Base-by-base conservation (phyloP, 2,797 vertebrate species). In the Arctocebus calabarensis region DNA sequence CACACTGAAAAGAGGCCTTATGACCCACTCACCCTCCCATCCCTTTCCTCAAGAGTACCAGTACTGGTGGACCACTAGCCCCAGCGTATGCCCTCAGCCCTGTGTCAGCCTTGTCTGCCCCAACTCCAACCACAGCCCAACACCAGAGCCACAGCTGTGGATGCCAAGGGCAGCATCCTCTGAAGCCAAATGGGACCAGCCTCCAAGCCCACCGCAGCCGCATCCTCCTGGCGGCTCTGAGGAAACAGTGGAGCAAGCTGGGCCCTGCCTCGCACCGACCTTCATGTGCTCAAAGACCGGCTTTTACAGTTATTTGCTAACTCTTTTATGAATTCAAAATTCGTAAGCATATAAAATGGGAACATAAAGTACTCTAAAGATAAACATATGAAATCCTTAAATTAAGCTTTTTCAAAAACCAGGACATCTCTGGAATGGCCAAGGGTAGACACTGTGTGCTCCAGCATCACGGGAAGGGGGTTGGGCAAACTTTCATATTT, bases 321-420 rank as follows among this genome's bases (percentile, higher is more conserved):
- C 77, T 32, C n/a, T 34, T 45, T 20, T 61, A 45, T 59, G 17
- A 84, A 78, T n/a, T 74, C n/a, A 64, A 92, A 83, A 68, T 71
- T 86, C 25, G 12, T 27, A 88, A 91, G 48, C 96, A 96, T 94
- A 84, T 87, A 95, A 77, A 40, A 25, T 61, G 70, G 43, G 14
- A 92, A 55, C 43, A 57, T 74, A 40, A 62, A 83, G 16, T 64
- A 27, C 62, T 75, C 29, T 70, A 75, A 83, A 95, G 13, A 61
- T 4, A 48, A 34, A 79, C 12, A 52, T 4, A 32, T 20, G 11
- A 94, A 90, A 77, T 79, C 62, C 27, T 93, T 77, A 22, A 64
- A n/a, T 13, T 62, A 68, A 68, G 34, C 66, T 73, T 62, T 86
- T 75, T 81, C 10, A 5, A 94, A 94, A 40, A 27, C 37, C 71